Conservation (phyloP, 2,888 invertebrate genomes). For the Metacarcinus magister region DNA sequence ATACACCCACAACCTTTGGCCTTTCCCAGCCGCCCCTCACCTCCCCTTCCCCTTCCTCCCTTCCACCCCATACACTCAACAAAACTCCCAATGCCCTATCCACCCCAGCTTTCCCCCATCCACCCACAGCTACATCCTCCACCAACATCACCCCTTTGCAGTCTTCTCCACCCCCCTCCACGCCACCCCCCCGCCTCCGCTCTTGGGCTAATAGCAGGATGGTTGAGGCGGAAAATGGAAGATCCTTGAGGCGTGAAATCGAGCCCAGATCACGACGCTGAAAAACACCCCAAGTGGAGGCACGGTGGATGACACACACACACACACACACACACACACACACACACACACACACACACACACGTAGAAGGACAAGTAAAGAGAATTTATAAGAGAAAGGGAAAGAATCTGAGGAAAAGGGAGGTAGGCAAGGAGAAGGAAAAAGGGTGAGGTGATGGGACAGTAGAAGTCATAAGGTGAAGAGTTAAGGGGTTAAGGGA, state of each 20-base stretch:
- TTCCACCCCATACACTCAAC: background rate
- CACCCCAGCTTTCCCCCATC: background rate
- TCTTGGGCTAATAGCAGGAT: conserved; percentile 7
- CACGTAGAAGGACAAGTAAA: background rate
- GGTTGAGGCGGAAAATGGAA: conserved; percentile 6
- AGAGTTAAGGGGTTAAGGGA: too few relatives aligned
- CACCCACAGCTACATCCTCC: background rate
- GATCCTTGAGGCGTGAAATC: background rate
- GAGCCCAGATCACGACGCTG: conserved; percentile 6
- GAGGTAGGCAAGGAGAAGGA: too few relatives aligned
- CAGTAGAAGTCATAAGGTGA: too few relatives aligned
- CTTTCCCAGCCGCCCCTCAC: too few relatives aligned
- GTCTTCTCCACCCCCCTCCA: background rate
- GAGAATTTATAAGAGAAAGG: background rate
- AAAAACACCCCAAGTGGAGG: conserved; percentile 5
- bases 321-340: conserved; percentile 43
- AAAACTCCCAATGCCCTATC: background rate
- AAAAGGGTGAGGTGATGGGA: too few relatives aligned
- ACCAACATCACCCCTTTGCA: background rate
- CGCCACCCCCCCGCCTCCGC: background rate
- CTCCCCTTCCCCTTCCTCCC: background rate
- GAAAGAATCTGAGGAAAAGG: background rate
- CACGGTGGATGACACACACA: background rate
- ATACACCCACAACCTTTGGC: too few relatives aligned
- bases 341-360: conserved; percentile 26